Evolutionary conservation across 2,888 invertebrate species (phyloP).

Genomic region (Epsilonema sp.): DNA sequence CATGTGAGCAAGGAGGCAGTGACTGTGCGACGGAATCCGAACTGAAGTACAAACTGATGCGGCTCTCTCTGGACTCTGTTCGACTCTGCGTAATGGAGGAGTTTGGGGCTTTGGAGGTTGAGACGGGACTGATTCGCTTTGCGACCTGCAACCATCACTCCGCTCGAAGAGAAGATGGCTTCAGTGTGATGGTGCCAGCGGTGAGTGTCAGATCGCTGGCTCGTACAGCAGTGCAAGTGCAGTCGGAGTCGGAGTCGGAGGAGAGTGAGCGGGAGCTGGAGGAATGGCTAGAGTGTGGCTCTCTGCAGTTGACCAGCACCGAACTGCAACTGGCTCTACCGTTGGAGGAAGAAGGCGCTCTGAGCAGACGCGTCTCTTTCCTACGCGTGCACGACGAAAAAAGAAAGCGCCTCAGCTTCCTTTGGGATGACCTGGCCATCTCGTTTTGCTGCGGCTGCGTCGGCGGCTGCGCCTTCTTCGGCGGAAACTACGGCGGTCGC

Average conservation of each 20-base stretch:
- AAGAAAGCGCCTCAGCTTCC: slow-evolving; percentile 70
- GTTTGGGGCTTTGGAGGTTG: slow-evolving; percentile 9
- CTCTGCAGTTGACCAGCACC: slow-evolving; percentile 6
- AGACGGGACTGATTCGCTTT: slow-evolving; percentile 14
- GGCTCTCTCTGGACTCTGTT: background rate
- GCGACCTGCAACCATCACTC: slow-evolving; percentile 20
- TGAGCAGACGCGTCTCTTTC: slow-evolving; percentile 30
- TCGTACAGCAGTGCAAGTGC: no score
- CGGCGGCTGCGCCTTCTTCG: slow-evolving; percentile 85
- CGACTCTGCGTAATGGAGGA: background rate
- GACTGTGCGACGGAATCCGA: slow-evolving; percentile 1
- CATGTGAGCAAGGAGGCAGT: slow-evolving; percentile 24
- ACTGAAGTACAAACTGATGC: background rate
- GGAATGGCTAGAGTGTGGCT: slow-evolving; percentile 12
- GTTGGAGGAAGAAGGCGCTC: background rate
- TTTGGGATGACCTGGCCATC: slow-evolving; percentile 55
- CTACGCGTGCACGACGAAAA: slow-evolving; percentile 47
- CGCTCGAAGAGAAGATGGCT: background rate
- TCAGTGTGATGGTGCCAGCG: slow-evolving; percentile 13
- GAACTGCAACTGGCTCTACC: background rate
- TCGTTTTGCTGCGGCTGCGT: slow-evolving; percentile 84
- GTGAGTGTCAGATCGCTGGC: slow-evolving; percentile 10
- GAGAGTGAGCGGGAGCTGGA: background rate
- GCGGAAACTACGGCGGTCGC: slow-evolving; percentile 42
- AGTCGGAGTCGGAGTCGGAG: background rate